These are phyloP conservation scores for Ophthalmolycus amberensis DNA, from an alignment of 2,113 vertebrate genomes.

Conservation along the genomic window DNA sequence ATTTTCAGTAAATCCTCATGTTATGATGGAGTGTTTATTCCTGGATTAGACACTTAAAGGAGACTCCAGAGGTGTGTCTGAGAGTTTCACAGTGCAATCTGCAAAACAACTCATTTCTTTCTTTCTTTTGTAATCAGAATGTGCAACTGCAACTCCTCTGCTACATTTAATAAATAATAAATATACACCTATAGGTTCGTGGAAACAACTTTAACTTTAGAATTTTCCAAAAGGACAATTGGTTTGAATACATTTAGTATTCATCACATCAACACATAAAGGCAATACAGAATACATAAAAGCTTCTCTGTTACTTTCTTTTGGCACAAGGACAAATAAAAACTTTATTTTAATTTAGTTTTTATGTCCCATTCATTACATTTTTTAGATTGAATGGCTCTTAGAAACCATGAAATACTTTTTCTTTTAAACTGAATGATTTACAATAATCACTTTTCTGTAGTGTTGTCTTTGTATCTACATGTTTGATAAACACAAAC, in stretches of 20 bases:
- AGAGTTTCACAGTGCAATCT: background rate
- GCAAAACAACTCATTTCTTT: conserved; percentile 2
- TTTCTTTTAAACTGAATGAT: background rate
- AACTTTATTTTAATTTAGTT: too few species aligned
- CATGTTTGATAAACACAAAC: too few species aligned
- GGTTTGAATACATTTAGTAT: background rate
- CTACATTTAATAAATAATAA: background rate
- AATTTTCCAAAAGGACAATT: background rate
- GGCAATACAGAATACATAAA: background rate
- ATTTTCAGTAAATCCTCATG: conserved; percentile 6
- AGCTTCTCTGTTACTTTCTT: background rate
- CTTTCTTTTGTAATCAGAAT: background rate
- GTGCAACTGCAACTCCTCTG: background rate
- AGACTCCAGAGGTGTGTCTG: background rate
- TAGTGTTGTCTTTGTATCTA: background rate
- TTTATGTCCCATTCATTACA: background rate
- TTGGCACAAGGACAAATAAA: background rate
- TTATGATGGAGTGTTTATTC: background rate
- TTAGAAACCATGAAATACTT: background rate
- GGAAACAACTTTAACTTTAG: background rate
- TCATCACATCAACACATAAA: background rate
- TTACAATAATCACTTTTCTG: background rate
- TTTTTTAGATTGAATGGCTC: background rate
- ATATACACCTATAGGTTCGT: background rate
- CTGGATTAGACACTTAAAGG: background rate